Base-by-base conservation (phyloP, 2,888 invertebrate genomes). In the Hermaeophaga mercurialis region DNA sequence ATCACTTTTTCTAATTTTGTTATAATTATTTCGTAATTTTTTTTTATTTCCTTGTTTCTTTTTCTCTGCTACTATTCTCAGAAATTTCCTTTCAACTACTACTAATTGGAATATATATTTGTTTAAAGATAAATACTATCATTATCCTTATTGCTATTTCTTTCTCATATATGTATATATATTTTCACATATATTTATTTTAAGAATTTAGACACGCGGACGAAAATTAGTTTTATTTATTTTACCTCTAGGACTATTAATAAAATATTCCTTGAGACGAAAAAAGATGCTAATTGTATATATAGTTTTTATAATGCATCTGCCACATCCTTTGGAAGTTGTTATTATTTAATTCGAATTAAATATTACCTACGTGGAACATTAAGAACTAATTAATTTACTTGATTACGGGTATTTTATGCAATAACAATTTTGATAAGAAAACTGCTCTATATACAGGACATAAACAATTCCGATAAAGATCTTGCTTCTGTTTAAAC, bases 201-300 rank as follows among this genome's bases (percentile, higher is more conserved):
- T n/a, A n/a, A n/a, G n/a, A n/a, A n/a, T n/a, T n/a, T n/a, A n/a
- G n/a, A n/a, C n/a, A n/a, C n/a, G n/a, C n/a, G n/a, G n/a, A n/a
- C n/a, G n/a, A n/a, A n/a, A n/a, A n/a, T n/a, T n/a, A n/a, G n/a
- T n/a, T n/a, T n/a, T n/a, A n/a, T n/a, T n/a, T n/a, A n/a, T n/a
- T n/a, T n/a, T 39, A 39, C 22, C 39, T 3, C 19, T 19, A 3
- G 18, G 7, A 49, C 49, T 49, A 48, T 49, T 57, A 31, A 48
- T 41, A 43, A 58, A 54, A 46, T 41, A 43, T 36, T 45, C 19
- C 28, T 28, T n/a, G 41, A 52, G 28, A 47, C 46, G 39, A 56
- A 54, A 54, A 31, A 46, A 46, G 54, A 58, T 57, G 62, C 31
- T 62, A 59, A 59, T 62, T 53, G 45, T 17, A 45, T 47, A 48